Conservation (phyloP, 2,888 invertebrate genomes). For the Vandiemenella viatica region DNA sequence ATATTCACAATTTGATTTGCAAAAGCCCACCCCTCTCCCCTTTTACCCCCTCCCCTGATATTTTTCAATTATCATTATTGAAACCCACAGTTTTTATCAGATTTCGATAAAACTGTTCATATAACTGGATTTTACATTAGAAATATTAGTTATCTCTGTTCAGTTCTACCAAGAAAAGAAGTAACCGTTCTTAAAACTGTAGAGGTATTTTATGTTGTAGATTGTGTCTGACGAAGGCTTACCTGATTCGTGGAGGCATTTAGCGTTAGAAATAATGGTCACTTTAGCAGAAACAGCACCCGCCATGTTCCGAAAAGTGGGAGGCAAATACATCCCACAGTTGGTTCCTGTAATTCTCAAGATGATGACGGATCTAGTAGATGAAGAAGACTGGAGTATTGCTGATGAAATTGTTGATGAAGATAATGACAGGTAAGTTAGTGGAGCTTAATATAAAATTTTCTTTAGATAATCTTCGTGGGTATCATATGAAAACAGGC, state of each 20-base stretch:
- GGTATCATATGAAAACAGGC: neutral
- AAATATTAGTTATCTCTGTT: neutral
- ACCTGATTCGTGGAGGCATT: slow-evolving; percentile 72
- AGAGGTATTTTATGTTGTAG: no score
- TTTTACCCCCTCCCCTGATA: no score
- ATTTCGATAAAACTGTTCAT: neutral
- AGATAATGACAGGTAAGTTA: slow-evolving; percentile 64
- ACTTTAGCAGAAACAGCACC: slow-evolving; percentile 86
- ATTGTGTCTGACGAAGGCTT: slow-evolving; percentile 54
- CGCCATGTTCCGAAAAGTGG: slow-evolving; percentile 89
- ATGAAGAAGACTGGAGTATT: slow-evolving; percentile 76
- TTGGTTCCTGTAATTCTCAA: slow-evolving; percentile 73
- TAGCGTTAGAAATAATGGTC: slow-evolving; percentile 66
- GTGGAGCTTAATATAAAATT: neutral
- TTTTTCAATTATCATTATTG: neutral
- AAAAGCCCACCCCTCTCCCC: no score
- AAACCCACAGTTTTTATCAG: neutral
- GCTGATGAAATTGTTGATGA: slow-evolving; percentile 81
- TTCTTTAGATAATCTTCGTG: neutral
- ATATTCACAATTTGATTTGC: no score
- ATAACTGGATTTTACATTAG: neutral
- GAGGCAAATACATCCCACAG: slow-evolving; percentile 63
- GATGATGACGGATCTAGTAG: slow-evolving; percentile 91
- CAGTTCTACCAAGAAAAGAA: no score
- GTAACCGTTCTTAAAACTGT: no score